A percentile compares a stretch with the other conserved stretches of the same genome.
Evolutionary conservation across 2,888 invertebrate genomes (phyloP).

Genomic region (Andricus curvator): DNA sequence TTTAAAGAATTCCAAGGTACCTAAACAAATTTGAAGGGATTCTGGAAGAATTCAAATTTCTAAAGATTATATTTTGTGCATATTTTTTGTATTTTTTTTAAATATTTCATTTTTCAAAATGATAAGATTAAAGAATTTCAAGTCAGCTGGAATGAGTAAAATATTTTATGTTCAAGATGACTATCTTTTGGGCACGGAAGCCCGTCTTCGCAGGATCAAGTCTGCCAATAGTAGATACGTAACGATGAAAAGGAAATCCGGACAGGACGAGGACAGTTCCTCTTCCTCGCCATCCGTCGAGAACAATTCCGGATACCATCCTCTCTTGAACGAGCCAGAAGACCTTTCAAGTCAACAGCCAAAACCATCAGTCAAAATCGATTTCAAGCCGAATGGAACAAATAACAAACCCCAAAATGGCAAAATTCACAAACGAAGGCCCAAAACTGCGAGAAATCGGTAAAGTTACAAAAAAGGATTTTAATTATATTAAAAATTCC

Average conservation of each 20-base stretch:
- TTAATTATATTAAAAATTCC: not conserved
- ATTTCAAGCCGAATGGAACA: conserved; percentile 51
- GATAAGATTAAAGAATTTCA: no score
- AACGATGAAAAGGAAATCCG: conserved; percentile 57
- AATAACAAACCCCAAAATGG: conserved; percentile 50
- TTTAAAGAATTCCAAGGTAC: no score
- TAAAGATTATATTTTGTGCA: no score
- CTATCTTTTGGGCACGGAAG: conserved; percentile 75
- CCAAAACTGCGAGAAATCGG: conserved; percentile 76
- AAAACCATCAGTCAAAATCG: conserved; percentile 59
- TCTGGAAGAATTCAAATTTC: no score
- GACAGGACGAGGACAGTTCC: conserved; percentile 60
- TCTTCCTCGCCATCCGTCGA: conserved; percentile 65
- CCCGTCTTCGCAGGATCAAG: conserved; percentile 75
- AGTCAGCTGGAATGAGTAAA: not conserved
- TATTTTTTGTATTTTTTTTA: no score
- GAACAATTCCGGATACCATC: conserved; percentile 64
- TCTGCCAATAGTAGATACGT: conserved; percentile 68
- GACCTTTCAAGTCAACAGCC: conserved; percentile 56
- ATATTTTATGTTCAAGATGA: conserved; percentile 67
- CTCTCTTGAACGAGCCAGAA: conserved; percentile 65
- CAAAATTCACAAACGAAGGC: conserved; percentile 66
- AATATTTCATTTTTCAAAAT: not conserved
- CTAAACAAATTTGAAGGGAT: no score
- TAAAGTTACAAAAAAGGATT: conserved; percentile 53